Evolutionary conservation across 1,140 invertebrate species (phyloP).

Genomic region (Pissodes strobi): DNA sequence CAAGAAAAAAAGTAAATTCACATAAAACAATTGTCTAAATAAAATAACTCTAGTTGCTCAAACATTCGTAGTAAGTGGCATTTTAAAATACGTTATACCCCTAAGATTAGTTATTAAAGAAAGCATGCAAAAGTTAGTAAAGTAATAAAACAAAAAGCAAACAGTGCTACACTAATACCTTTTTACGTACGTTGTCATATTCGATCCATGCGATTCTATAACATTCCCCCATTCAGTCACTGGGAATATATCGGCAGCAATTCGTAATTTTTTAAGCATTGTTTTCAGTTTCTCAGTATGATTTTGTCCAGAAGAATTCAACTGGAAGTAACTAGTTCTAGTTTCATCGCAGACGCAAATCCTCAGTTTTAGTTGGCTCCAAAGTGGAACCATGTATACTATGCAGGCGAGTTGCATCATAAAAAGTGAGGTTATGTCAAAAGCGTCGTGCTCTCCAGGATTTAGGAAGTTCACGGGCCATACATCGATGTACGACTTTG

Average conservation of each 20-base stretch:
- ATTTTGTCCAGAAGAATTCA: slow-evolving; percentile 52
- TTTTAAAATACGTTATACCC: too few relatives aligned
- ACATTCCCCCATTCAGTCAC: slow-evolving; percentile 53
- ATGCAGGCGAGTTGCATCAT: slow-evolving; percentile 97
- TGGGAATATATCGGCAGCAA: slow-evolving; percentile 66
- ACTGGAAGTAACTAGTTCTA: slow-evolving; percentile 56
- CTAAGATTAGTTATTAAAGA: too few relatives aligned
- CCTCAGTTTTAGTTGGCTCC: slow-evolving; percentile 79
- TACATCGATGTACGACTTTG: slow-evolving; percentile 88
- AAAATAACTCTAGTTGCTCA: too few relatives aligned
- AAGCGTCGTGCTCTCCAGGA: slow-evolving; percentile 74
- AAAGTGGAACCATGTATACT: slow-evolving; percentile 87
- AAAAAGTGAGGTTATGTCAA: slow-evolving; percentile 89
- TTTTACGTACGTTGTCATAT: slow-evolving; percentile 42
- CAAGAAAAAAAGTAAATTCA: too few relatives aligned
- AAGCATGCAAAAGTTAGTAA: too few relatives aligned
- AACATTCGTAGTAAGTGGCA: too few relatives aligned
- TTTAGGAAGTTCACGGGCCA: slow-evolving; percentile 93
- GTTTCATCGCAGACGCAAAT: slow-evolving; percentile 79
- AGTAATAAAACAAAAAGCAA: too few relatives aligned
- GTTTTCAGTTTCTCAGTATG: slow-evolving; percentile 61
- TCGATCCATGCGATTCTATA: slow-evolving; percentile 43
- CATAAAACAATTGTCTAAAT: too few relatives aligned
- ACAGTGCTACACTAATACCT: too few relatives aligned
- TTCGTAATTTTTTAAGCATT: slow-evolving; percentile 66